Evolutionary conservation across 2,888 invertebrate species (phyloP).

Genomic region (Idaea aversata): DNA sequence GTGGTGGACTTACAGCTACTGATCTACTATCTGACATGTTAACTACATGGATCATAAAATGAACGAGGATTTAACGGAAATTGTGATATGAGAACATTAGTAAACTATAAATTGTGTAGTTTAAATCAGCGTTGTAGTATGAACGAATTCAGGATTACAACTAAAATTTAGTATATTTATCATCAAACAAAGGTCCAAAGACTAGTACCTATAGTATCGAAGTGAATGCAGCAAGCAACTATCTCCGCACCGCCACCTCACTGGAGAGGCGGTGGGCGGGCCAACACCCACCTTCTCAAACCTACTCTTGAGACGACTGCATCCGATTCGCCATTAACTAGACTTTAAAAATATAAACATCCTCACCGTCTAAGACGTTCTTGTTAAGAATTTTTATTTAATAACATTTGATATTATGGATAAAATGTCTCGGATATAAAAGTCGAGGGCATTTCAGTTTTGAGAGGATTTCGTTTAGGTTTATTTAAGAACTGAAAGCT

Average conservation of each 20-base stretch:
- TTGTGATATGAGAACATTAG: neutral
- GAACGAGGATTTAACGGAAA: neutral
- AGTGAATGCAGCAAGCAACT: constrained; percentile 1
- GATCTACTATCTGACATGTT: neutral
- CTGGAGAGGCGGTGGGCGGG: neutral
- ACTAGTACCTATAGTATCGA: neutral
- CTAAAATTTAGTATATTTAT: neutral
- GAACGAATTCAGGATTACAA: too few species aligned
- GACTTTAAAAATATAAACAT: constrained; percentile 30
- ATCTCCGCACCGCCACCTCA: neutral
- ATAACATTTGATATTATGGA: neutral
- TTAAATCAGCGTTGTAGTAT: too few species aligned
- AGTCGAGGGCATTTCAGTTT: neutral
- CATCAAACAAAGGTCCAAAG: neutral
- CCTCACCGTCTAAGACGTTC: constrained; percentile 11
- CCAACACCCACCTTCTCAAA: constrained; percentile 1
- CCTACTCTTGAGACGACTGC: constrained; percentile 27
- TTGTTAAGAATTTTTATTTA: neutral
- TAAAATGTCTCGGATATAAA: neutral
- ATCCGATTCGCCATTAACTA: constrained; percentile 34
- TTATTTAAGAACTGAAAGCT: neutral
- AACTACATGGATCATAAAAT: neutral
- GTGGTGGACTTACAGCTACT: neutral
- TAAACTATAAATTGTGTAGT: neutral
- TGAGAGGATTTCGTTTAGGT: neutral